Percentiles rank a stretch among this genome's conserved stretches.
These are phyloP conservation scores for Propithecus deckenii DNA, from an alignment of 2,797 vertebrate genomes.

Conservation along the genomic window DNA sequence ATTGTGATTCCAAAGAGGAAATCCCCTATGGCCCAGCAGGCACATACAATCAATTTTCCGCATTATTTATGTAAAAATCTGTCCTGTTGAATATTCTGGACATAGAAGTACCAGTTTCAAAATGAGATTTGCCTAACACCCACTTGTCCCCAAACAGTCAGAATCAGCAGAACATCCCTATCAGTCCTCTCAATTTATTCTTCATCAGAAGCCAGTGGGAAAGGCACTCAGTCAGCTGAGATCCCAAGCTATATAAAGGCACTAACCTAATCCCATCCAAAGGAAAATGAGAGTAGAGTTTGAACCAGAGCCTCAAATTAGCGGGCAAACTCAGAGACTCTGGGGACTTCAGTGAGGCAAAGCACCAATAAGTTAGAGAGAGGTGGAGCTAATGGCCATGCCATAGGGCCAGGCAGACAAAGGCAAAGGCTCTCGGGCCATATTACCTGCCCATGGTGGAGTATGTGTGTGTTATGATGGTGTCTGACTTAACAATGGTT, in stretches of 20 bases:
- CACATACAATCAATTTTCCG: constrained; percentile 70
- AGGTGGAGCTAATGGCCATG: neutral
- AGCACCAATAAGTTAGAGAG: neutral
- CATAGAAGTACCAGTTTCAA: constrained; percentile 59
- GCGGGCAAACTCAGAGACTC: neutral
- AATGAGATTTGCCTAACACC: constrained; percentile 75
- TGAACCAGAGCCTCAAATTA: neutral
- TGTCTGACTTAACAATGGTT: neutral
- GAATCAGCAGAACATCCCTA: constrained; percentile 66
- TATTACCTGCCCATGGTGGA: neutral
- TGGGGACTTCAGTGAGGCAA: neutral
- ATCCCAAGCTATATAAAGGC: neutral
- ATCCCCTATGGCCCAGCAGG: constrained; percentile 61
- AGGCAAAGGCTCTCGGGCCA: neutral
- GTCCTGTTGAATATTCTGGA: constrained; percentile 76
- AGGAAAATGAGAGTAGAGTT: neutral
- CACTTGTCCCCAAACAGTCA: constrained; percentile 49
- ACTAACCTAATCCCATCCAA: constrained; percentile 47
- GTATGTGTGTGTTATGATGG: neutral
- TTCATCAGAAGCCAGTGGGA: constrained; percentile 50
- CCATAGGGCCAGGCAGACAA: neutral
- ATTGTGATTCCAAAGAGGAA: constrained; percentile 76
- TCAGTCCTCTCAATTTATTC: constrained; percentile 70
- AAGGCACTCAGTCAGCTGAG: constrained; percentile 3
- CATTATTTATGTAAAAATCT: constrained; percentile 81